Percentiles rank a stretch among this genome's conserved stretches.
Evolutionary conservation across 2,797 vertebrate genomes (phyloP).

Genomic region (Eptatretus atami): DNA sequence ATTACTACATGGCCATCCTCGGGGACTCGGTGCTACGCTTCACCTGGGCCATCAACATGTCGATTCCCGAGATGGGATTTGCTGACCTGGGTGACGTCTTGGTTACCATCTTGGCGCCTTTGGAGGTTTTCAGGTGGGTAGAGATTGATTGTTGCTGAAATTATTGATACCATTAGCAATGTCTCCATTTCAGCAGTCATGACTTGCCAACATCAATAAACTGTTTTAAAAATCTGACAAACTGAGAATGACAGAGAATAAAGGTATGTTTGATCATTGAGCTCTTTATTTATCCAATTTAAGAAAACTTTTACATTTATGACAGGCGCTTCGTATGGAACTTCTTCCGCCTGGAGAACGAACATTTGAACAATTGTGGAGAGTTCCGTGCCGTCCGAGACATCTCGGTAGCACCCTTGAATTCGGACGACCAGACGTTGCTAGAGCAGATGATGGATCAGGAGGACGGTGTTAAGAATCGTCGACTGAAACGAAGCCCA

Average conservation of each 20-base stretch:
- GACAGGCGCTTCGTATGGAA: constrained; percentile 87
- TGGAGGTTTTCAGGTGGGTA: constrained; percentile 71
- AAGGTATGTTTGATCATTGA: too few relatives aligned
- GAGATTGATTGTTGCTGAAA: too few relatives aligned
- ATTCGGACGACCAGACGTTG: constrained; percentile 68
- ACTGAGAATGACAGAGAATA: too few relatives aligned
- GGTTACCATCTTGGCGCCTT: constrained; percentile 47
- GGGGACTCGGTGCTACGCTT: constrained; percentile 74
- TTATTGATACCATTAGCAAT: too few relatives aligned
- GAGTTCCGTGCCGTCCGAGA: constrained; percentile 82
- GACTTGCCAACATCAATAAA: too few relatives aligned
- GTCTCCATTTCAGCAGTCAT: too few relatives aligned
- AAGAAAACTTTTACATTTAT: background rate
- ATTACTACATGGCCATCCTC: constrained; percentile 91
- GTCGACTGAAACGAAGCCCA: constrained; percentile 43
- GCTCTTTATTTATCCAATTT: too few relatives aligned
- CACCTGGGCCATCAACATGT: constrained; percentile 57
- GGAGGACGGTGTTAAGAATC: constrained; percentile 72
- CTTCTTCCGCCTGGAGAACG: constrained; percentile 87
- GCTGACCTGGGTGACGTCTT: constrained; percentile 30
- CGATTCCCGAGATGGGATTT: constrained; percentile 21
- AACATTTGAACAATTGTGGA: constrained; percentile 90
- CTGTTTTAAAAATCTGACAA: too few relatives aligned
- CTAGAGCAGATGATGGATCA: constrained; percentile 98
- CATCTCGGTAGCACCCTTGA: constrained; percentile 70